These are phyloP conservation scores for Aquatica leii DNA, from an alignment of 2,888 invertebrate genomes.

Conservation along the genomic window DNA sequence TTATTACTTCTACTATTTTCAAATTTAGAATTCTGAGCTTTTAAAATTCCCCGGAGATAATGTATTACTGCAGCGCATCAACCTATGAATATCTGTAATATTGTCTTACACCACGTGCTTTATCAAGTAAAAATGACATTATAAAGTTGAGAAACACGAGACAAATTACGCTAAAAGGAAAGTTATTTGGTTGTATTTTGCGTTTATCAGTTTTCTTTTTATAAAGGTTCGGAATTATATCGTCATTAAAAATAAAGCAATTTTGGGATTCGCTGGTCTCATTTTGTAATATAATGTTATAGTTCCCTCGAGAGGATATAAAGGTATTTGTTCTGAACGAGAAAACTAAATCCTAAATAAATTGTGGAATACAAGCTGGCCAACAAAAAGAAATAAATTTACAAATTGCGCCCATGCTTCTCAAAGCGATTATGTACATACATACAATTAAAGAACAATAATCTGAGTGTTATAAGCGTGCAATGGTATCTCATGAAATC, in stretches of 20 bases:
- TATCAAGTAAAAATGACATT: slow-evolving; percentile 28
- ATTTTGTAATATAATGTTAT: slow-evolving; percentile 34
- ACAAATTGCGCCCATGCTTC: slow-evolving; percentile 26
- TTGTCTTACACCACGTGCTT: slow-evolving; percentile 37
- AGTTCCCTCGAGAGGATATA: slow-evolving; percentile 33
- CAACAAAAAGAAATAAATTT: slow-evolving; percentile 32
- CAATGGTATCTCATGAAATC: slow-evolving; percentile 41
- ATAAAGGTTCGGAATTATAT: slow-evolving; percentile 21
- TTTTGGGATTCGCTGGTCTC: slow-evolving; percentile 29
- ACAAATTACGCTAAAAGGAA: slow-evolving; percentile 21
- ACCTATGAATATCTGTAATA: slow-evolving; percentile 39
- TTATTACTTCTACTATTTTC: slow-evolving; percentile 46
- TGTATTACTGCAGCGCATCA: slow-evolving; percentile 42
- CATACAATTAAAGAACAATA: slow-evolving; percentile 31
- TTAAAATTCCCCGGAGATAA: slow-evolving; percentile 45
- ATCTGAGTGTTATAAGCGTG: slow-evolving; percentile 29
- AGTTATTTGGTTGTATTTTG: slow-evolving; percentile 20
- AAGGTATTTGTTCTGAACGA: slow-evolving; percentile 35
- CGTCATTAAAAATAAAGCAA: slow-evolving; percentile 30
- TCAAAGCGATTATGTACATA: slow-evolving; percentile 31
- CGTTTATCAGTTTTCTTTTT: slow-evolving; percentile 20
- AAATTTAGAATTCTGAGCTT: slow-evolving; percentile 44
- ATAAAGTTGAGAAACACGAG: slow-evolving; percentile 28
- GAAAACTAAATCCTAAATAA: slow-evolving; percentile 34
- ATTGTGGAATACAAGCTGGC: slow-evolving; percentile 29